Conservation (phyloP, 2,888 invertebrate genomes). For the Spisula subtruncata region DNA sequence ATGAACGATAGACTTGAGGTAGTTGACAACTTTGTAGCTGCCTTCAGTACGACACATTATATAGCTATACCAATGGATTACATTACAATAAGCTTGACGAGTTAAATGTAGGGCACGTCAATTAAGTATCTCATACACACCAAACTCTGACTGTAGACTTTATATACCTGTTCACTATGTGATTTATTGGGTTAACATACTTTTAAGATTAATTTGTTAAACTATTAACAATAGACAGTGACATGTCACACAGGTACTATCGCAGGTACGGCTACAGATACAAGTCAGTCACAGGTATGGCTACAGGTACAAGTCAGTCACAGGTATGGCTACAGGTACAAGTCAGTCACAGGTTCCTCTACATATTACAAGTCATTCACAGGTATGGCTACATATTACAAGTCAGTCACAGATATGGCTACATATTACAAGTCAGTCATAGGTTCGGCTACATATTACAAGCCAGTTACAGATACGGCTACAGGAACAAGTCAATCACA, state of each 20-base stretch:
- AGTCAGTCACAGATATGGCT: too few species aligned
- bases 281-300: too few species aligned
- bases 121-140: conserved; percentile 59
- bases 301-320: too few species aligned
- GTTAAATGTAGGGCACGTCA: conserved; percentile 62
- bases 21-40: conserved; percentile 24
- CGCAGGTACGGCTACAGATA: conserved; percentile 4
- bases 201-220: conserved; percentile 46
- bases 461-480: too few species aligned
- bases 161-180: not conserved
- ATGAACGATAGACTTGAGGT: not conserved
- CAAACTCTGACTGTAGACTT: not conserved
- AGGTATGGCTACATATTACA: conserved; percentile 7
- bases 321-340: too few species aligned
- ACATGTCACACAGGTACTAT: conserved; percentile 40
- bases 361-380: too few species aligned
- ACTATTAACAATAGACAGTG: conserved; percentile 39
- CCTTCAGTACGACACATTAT: not conserved
- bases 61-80: conserved; percentile 48
- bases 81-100: conserved; percentile 50
- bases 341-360: too few species aligned
- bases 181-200: conserved; percentile 29
- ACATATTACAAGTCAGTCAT: too few species aligned
- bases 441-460: too few species aligned
- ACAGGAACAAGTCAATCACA: too few species aligned